A percentile compares a stretch with the other conserved stretches of the same genome.
Conservation (phyloP, 2,888 invertebrate species). For the Palloptera scutellata region DNA sequence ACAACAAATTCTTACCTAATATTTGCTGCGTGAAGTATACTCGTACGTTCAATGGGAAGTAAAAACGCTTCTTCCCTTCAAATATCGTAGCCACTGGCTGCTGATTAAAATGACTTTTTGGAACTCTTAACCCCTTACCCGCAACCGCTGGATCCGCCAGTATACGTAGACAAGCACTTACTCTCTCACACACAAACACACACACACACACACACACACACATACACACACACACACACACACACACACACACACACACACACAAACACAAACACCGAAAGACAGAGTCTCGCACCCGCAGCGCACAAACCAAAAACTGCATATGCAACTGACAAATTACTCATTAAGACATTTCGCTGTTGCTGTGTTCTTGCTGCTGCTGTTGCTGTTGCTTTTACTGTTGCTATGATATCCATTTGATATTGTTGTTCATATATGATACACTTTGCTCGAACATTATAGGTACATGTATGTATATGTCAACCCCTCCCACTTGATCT, state of each 20-base stretch:
- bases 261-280: background rate
- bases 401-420: too few species aligned
- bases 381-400: background rate
- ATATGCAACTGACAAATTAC: slow-evolving; percentile 49
- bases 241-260: background rate
- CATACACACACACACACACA: background rate
- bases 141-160: too few species aligned
- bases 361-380: slow-evolving; percentile 15
- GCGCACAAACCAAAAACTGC: slow-evolving; percentile 32
- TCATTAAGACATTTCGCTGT: slow-evolving; percentile 39
- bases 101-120: too few species aligned
- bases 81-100: too few species aligned
- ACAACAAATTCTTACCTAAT: too few species aligned
- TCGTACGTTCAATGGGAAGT: too few species aligned
- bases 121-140: too few species aligned
- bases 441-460: background rate
- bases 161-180: background rate
- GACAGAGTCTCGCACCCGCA: slow-evolving; percentile 10
- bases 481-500: background rate
- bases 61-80: too few species aligned
- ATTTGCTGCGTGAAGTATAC: too few species aligned
- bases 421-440: too few species aligned
- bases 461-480: background rate
- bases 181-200: background rate
- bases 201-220: background rate